Conservation (phyloP, 2,797 vertebrate genomes). For the Pelodytes ibericus region DNA sequence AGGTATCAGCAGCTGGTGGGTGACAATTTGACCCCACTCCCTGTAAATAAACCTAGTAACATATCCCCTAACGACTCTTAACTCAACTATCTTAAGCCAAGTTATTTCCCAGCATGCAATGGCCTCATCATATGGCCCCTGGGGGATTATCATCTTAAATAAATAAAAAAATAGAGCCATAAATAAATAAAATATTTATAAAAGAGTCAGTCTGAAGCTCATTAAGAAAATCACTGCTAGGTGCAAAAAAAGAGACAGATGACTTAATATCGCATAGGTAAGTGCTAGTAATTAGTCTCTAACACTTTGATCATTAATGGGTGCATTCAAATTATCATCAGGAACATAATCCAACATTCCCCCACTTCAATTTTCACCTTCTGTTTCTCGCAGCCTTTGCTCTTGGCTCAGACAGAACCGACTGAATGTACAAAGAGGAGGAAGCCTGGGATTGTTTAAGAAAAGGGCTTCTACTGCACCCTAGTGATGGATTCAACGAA, state of each 20-base stretch:
- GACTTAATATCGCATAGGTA: slow-evolving; percentile 74
- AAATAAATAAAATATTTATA: slow-evolving; percentile 56
- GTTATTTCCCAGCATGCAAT: neutral
- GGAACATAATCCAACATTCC: slow-evolving; percentile 63
- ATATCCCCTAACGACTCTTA: too few relatives aligned
- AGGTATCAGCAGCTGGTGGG: too few relatives aligned
- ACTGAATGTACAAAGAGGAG: slow-evolving; percentile 57
- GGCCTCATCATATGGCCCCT: neutral
- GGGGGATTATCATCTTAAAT: slow-evolving; percentile 18
- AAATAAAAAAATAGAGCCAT: slow-evolving; percentile 33
- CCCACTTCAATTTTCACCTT: slow-evolving; percentile 36
- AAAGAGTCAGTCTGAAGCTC: slow-evolving; percentile 31
- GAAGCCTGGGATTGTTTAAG: slow-evolving; percentile 39
- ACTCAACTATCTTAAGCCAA: neutral
- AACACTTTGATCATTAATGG: slow-evolving; percentile 77
- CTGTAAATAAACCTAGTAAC: too few relatives aligned
- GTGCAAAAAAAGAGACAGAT: slow-evolving; percentile 61
- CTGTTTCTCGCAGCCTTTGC: slow-evolving; percentile 52
- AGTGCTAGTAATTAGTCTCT: slow-evolving; percentile 74
- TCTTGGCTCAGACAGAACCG: slow-evolving; percentile 63
- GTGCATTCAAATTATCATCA: slow-evolving; percentile 77
- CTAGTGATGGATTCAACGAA: slow-evolving; percentile 63
- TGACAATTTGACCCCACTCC: too few relatives aligned
- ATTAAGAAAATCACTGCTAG: slow-evolving; percentile 44
- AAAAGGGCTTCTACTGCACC: slow-evolving; percentile 72